These are phyloP conservation scores for Sinonovacula constricta DNA, from an alignment of 1,140 invertebrate species.

Conservation along the genomic window DNA sequence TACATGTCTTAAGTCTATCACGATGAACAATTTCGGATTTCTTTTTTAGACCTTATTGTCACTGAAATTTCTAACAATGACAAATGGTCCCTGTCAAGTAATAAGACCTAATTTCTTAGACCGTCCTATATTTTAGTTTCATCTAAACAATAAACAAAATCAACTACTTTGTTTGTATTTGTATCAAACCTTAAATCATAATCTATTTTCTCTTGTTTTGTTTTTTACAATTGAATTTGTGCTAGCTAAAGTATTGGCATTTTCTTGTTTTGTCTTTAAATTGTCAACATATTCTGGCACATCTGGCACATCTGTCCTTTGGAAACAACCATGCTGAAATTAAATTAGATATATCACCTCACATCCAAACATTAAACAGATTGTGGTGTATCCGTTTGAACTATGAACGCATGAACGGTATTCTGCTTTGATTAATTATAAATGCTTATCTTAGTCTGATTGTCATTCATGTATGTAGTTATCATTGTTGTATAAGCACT, in stretches of 20 bases:
- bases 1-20: no score
- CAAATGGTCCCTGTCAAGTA: background rate
- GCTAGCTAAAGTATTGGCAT: background rate
- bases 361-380: slow-evolving; percentile 24
- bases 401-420: slow-evolving; percentile 35
- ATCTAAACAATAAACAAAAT: background rate
- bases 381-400: slow-evolving; percentile 38
- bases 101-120: background rate
- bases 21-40: no score
- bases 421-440: slow-evolving; percentile 36
- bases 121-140: slow-evolving; percentile 1
- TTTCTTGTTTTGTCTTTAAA: background rate
- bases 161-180: background rate
- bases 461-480: no score
- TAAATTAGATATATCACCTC: no score
- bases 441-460: no score
- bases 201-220: background rate
- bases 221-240: background rate
- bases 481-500: slow-evolving; percentile 26
- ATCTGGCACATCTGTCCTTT: no score
- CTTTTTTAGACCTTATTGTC: no score
- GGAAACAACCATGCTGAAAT: no score
- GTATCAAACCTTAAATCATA: background rate
- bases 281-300: background rate
- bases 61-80: background rate